Base-by-base conservation (phyloP, 1,140 invertebrate species). In the Dreissena polymorpha region DNA sequence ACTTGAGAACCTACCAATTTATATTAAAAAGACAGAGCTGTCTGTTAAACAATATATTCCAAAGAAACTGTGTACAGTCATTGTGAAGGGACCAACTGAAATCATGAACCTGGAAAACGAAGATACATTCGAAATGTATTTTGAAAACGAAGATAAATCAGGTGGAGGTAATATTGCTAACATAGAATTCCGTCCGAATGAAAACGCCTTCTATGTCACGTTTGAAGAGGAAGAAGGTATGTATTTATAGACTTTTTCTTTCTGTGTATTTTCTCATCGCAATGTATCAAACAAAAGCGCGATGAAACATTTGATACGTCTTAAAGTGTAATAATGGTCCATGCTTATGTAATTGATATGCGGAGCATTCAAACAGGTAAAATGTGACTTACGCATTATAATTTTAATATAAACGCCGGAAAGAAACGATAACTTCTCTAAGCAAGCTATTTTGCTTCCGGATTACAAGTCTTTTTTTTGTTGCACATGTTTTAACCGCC, bases 61-160 rank as follows among this genome's bases (percentile, higher is more conserved):
- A 18, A 60, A 60, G 2, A 18, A 18, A 18, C 57, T 60, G 57
- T 18, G 21, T 23, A 60, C 57, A 10, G 21, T 60, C 21, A 23
- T 23, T 18, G 21, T 60, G 16, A 60, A 60, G 21, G 57, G 57
- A 23, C 57, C 57, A n/a, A 18, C 57, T 23, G 57, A 60, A 18
- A 23, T 60, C 21, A 23, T 60, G 16, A 60, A 60, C 21, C 16
- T 23, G 57, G 21, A 60, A 2, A n/a, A 18, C 21, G 16, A n/a
- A 23, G 16, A 60, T 23, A 60, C 21, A 60, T 60, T 60, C 16
- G 57, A 60, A 23, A 18, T 60, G 57, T 60, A 60, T 60, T 60
- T 60, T 60, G 57, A 60, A 18, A 60, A 60, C 57, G 57, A 60
- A 23, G 21, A 60, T 23, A 60, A 23, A 60, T 60, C 57, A n/a